phyloP scores from a whole-genome alignment of 2,888 invertebrate genomes.

The Operophtera brumata region DNA sequence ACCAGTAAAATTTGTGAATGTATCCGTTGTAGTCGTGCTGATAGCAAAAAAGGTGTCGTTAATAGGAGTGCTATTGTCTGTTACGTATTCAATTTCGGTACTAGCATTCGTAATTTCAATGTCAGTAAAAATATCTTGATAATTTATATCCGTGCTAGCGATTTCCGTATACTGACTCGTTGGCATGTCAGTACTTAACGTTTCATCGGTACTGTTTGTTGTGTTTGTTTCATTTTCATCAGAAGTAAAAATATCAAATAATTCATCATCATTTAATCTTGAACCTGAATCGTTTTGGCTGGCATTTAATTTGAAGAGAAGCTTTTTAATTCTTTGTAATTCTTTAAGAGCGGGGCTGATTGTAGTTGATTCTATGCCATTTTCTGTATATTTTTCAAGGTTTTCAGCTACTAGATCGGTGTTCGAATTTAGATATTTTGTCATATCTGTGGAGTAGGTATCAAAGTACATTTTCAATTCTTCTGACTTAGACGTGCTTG shows the following conservation, averaged over 20 bases:
- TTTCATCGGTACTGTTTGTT: not conserved
- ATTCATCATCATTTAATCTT: conserved; percentile 31
- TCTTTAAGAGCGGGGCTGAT: conserved; percentile 27
- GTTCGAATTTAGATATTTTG: conserved; percentile 4
- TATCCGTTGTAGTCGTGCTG: conserved; percentile 13
- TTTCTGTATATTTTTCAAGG: conserved; percentile 18
- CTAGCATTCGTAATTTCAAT: conserved; percentile 22
- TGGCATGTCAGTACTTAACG: conserved; percentile 2
- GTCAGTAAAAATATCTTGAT: conserved; percentile 5
- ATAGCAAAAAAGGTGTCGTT: conserved; percentile 2
- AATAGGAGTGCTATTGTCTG: conserved; percentile 5
- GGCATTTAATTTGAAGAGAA: not conserved
- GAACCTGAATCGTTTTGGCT: conserved; percentile 5
- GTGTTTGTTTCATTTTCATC: conserved; percentile 7
- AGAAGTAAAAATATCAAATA: conserved; percentile 33
- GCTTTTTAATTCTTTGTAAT: conserved; percentile 14
- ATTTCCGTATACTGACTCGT: conserved; percentile 4
- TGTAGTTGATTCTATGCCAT: conserved; percentile 36
- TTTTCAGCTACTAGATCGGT: conserved; percentile 22
- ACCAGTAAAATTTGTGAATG: not conserved
- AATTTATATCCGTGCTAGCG: not conserved
- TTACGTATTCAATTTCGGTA: conserved; percentile 11
- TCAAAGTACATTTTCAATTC: conserved; percentile 14
- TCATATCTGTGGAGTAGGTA: conserved; percentile 6
- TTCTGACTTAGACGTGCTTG: conserved; percentile 1